Base-by-base conservation (phyloP, 2,113 vertebrate species). In the Vidua macroura region DNA sequence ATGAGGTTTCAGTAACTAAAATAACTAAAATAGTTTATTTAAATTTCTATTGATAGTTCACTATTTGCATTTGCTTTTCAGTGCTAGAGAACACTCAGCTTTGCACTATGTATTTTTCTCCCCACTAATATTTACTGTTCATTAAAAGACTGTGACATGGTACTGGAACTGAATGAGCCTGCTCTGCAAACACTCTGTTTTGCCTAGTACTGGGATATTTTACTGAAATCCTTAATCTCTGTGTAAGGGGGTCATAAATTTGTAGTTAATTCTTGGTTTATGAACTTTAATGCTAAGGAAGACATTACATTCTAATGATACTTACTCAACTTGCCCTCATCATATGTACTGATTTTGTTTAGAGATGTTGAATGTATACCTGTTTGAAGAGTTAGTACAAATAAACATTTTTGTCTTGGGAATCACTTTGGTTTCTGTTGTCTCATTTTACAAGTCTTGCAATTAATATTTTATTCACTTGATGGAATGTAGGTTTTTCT, bases 361-460 rank as follows among this genome's bases (percentile, higher is more conserved):
- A 92, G 93, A 81, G 86, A 77, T 70, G 85, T 22, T 91, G 95
- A 95, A 92, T 96, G 86, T 90, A 73, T 75, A 58, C 35, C n/a
- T 73, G 22, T 95, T 96, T 95, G 90, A 86, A 93, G 88, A 95
- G 46, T 88, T 94, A 96, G 83, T 67, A 94, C 66, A 89, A 98
- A 97, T 98, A 98, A 98, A 98, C 79, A 68, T 86, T 79, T 93
- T 95, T 94, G 83, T 79, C 68, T 86, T 81, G 39, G 8, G 60
- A 93, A 79, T 84, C 52, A 14, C 31, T 83, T 35, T 75, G 72
- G 48, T 63, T 79, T 83, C n/a, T 73, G 13, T 83, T 56, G 70
- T 41, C 39, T 87, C 64, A 51, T 59, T 78, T 83, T 62, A 22
- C 30, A 15, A 13, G 24, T 46, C 49, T 91, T 69, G 31, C 5